These are phyloP conservation scores for Catharus minimus DNA, from an alignment of 2,113 vertebrate genomes.

Conservation along the genomic window DNA sequence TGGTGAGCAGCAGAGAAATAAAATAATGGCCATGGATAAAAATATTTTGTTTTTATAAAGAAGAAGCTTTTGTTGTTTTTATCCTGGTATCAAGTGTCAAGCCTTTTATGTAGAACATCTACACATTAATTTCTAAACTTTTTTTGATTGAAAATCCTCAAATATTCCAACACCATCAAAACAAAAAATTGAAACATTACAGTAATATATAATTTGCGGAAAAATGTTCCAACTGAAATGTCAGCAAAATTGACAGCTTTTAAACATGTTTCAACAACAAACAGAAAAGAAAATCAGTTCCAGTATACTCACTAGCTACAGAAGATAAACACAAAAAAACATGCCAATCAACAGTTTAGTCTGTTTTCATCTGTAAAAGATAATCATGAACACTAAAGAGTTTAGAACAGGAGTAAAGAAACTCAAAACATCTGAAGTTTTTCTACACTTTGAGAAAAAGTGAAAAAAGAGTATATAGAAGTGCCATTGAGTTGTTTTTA, in stretches of 20 bases:
- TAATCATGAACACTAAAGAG: neutral
- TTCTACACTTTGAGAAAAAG: neutral
- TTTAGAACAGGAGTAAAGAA: neutral
- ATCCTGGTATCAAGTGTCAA: neutral
- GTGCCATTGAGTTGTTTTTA: neutral
- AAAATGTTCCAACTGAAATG: neutral
- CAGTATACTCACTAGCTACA: neutral
- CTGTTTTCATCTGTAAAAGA: neutral
- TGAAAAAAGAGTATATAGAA: neutral
- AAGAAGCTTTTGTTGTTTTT: neutral
- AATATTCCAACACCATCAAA: neutral
- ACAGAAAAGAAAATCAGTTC: neutral
- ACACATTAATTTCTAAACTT: neutral
- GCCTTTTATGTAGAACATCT: neutral
- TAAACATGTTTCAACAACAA: neutral
- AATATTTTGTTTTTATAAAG: constrained; percentile 7
- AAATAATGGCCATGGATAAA: neutral
- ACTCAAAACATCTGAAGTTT: neutral
- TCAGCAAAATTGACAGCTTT: neutral
- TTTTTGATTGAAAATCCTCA: neutral
- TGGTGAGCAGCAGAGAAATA: neutral
- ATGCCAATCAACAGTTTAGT: neutral
- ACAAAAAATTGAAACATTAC: neutral
- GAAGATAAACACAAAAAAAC: neutral
- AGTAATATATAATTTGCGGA: neutral